A percentile compares a stretch with the other conserved stretches of the same genome.
phyloP scores from a whole-genome alignment of 2,888 invertebrate genomes.

The Cheilosia soror region DNA sequence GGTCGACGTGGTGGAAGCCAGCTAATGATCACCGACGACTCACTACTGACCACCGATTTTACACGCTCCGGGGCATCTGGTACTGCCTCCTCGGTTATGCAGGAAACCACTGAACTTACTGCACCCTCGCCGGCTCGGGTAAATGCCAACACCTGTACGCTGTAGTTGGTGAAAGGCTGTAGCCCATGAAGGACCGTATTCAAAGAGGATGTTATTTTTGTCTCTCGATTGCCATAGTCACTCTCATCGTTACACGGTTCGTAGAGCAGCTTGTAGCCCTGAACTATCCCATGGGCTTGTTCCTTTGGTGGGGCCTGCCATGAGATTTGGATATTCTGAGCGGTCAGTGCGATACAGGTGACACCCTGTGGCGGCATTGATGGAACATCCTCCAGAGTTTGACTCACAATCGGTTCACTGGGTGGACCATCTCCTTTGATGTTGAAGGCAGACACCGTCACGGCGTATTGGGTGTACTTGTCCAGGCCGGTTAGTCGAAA shows the following conservation, averaged over 20 bases:
- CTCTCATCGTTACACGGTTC: conserved; percentile 83
- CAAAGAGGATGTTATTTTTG: conserved; percentile 85
- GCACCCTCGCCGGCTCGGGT: conserved; percentile 87
- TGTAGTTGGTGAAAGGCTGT: conserved; percentile 87
- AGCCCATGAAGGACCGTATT: conserved; percentile 86
- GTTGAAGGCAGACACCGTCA: conserved; percentile 92
- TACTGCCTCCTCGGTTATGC: conserved; percentile 87
- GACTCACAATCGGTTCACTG: conserved; percentile 86
- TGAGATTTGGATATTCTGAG: conserved; percentile 89
- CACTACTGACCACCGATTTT: conserved; percentile 86
- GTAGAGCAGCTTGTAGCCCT: conserved; percentile 92
- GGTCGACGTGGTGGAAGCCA: conserved; percentile 87
- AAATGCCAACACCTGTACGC: conserved; percentile 86
- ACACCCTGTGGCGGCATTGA: conserved; percentile 88
- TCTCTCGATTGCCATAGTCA: conserved; percentile 83
- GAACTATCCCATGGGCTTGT: conserved; percentile 87
- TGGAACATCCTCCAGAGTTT: conserved; percentile 85
- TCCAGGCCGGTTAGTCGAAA: conserved; percentile 87
- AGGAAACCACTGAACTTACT: conserved; percentile 85
- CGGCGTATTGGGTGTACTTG: conserved; percentile 91
- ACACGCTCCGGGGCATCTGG: conserved; percentile 86
- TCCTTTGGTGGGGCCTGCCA: conserved; percentile 88
- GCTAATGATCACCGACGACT: conserved; percentile 86
- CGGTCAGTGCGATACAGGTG: conserved; percentile 88
- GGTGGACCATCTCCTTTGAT: conserved; percentile 91